Conservation (phyloP, 2,113 vertebrate species). For the Lamprologus ornatipinnis region DNA sequence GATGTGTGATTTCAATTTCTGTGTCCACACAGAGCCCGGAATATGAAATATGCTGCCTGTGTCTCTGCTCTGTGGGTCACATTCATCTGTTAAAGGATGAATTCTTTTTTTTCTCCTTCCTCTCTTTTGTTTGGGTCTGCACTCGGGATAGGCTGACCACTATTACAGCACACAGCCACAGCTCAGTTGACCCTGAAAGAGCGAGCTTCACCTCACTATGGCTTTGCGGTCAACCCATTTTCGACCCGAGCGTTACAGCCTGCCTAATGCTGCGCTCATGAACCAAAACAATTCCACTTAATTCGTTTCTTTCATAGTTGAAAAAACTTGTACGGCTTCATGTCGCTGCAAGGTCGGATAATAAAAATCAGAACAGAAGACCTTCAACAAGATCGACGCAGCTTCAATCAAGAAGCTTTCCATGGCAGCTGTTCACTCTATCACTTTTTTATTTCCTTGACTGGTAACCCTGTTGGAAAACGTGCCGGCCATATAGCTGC, state of each 20-base stretch:
- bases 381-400: not conserved
- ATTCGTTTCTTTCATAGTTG: not conserved
- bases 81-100: not conserved
- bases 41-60: constrained; percentile 9
- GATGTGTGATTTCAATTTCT: not conserved
- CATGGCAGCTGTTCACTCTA: not conserved
- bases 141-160: not conserved
- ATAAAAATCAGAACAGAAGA: not conserved
- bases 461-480: constrained; percentile 13
- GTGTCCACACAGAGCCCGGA: not conserved
- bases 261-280: not conserved
- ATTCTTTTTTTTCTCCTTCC: not conserved
- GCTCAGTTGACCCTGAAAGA: constrained; percentile 17
- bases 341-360: not conserved
- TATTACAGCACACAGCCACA: not conserved
- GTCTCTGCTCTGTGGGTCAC: constrained; percentile 22
- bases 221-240: constrained; percentile 27
- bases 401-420: not conserved
- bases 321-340: not conserved
- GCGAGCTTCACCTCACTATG: not conserved
- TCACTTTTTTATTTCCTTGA: not conserved
- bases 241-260: not conserved
- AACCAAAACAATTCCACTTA: not conserved
- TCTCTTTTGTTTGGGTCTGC: not conserved
- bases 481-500: not conserved